A percentile compares a stretch with the other conserved stretches of the same genome.
These are phyloP conservation scores for Siniperca obscura DNA, from an alignment of 2,797 vertebrate species.

Conservation along the genomic window DNA sequence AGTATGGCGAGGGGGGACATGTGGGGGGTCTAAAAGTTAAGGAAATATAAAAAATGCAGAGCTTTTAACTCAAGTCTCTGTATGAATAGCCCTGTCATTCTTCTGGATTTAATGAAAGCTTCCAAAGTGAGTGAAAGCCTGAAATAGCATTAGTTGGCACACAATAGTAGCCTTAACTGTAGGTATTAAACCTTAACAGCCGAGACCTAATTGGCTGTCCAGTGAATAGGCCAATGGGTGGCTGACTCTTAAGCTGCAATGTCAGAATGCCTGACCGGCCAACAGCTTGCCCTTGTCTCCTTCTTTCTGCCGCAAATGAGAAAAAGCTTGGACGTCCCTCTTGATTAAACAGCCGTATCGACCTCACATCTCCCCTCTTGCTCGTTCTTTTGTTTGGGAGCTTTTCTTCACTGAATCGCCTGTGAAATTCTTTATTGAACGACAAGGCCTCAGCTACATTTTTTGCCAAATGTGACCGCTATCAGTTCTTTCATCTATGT, in stretches of 20 bases:
- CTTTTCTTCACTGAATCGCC: conserved; percentile 52
- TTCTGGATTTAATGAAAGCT: conserved; percentile 85
- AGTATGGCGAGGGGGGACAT: conserved; percentile 55
- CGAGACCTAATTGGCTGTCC: conserved; percentile 82
- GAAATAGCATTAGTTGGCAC: conserved; percentile 81
- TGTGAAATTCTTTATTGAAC: conserved; percentile 40
- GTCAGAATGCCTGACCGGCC: conserved; percentile 74
- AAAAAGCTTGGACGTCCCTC: conserved; percentile 69
- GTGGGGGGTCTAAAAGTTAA: conserved; percentile 56
- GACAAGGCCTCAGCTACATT: conserved; percentile 17
- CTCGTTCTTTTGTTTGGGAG: conserved; percentile 70
- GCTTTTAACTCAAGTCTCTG: conserved; percentile 73
- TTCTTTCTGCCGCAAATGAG: conserved; percentile 74
- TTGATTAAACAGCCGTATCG: conserved; percentile 78
- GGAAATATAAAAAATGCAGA: conserved; percentile 70
- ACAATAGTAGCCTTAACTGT: conserved; percentile 84
- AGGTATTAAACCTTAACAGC: conserved; percentile 86
- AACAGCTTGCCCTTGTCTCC: conserved; percentile 67
- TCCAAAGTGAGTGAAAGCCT: conserved; percentile 80
- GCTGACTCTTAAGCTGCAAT: conserved; percentile 70
- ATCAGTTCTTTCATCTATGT: conserved; percentile 42
- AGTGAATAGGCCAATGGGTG: conserved; percentile 78
- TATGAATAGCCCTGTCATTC: conserved; percentile 83
- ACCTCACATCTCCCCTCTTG: conserved; percentile 62
- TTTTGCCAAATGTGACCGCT: conserved; percentile 9